phyloP scores from a whole-genome alignment of 2,113 vertebrate genomes.

The Pungitius pungitius region DNA sequence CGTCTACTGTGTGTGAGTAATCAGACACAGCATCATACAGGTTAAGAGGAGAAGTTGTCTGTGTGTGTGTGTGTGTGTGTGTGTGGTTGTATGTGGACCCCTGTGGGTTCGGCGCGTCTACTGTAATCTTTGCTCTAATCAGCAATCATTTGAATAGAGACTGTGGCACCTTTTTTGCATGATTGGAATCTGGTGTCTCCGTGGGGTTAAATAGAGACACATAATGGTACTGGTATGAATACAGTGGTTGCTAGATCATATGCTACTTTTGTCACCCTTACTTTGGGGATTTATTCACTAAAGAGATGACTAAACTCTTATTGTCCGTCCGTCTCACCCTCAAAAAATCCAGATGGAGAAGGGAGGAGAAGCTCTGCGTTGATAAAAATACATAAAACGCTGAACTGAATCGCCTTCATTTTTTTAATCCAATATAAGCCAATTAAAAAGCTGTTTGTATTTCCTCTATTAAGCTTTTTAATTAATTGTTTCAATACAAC shows the following conservation, averaged over 20 bases:
- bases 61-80: not conserved
- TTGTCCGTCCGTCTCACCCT: not conserved
- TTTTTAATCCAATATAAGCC: not conserved
- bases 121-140: conserved; percentile 60
- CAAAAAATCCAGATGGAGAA: not conserved
- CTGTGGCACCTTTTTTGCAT: conserved; percentile 27
- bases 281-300: not conserved
- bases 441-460: not conserved
- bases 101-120: conserved; percentile 29
- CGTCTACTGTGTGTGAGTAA: conserved; percentile 10
- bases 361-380: not conserved
- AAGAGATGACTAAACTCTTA: not conserved
- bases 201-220: conserved; percentile 13
- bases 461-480: not conserved
- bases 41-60: not conserved
- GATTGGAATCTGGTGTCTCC: conserved; percentile 43
- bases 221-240: conserved; percentile 1
- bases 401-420: not conserved
- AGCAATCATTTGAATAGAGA: conserved; percentile 46
- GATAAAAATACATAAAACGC: not conserved
- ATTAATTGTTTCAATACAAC: not conserved
- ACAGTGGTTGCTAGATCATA: not conserved
- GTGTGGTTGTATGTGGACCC: conserved; percentile 5
- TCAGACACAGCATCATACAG: not conserved
- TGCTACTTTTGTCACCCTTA: not conserved